These are phyloP conservation scores for Apostichopus leukothele DNA, from an alignment of 53 echinoderm and acorn worm species.

Conservation along the genomic window DNA sequence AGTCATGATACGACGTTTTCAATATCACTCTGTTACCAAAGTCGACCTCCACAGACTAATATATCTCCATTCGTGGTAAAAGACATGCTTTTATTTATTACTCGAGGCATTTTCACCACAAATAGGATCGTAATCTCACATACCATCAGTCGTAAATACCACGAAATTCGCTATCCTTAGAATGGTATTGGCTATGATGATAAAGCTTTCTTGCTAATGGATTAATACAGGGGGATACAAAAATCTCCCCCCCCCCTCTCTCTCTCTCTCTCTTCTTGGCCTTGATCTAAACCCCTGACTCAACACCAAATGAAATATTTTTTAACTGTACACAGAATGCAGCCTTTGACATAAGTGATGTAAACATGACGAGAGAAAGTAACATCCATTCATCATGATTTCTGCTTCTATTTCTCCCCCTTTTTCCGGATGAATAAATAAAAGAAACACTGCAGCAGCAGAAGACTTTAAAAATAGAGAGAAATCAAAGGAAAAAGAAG, in stretches of 20 bases:
- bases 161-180: not conserved
- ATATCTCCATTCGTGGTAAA: conserved; percentile 4
- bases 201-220: not conserved
- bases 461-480: not conserved
- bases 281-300: conserved; percentile 8
- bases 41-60: not conserved
- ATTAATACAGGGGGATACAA: not conserved
- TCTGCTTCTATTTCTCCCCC: not conserved
- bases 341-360: not conserved
- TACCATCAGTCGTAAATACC: conserved; percentile 9
- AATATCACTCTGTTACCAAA: not conserved
- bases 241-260: not conserved
- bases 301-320: not conserved
- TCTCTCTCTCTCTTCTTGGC: not conserved
- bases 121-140: conserved; percentile 24
- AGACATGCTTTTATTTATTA: conserved; percentile 27
- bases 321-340: not conserved
- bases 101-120: conserved; percentile 29
- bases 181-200: not conserved
- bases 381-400: conserved; percentile 2
- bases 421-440: conserved; percentile 7
- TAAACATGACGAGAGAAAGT: not conserved
- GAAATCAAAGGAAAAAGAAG: not conserved
- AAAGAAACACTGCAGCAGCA: not conserved
- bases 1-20: not conserved